Conservation (phyloP, 2,888 invertebrate species). For the Peribatodes rhomboidaria region DNA sequence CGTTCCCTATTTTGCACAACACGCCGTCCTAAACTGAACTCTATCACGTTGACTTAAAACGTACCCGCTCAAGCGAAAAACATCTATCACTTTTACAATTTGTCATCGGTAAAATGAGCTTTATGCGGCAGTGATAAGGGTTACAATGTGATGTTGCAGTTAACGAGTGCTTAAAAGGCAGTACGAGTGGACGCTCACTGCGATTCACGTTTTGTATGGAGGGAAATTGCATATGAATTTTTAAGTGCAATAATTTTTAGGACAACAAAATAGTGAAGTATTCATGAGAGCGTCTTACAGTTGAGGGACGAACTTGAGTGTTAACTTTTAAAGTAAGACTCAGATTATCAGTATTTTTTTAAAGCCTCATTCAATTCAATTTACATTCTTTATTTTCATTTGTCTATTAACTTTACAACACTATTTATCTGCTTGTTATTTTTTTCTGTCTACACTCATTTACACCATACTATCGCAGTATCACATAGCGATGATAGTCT, state of each 20-base stretch:
- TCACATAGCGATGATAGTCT: no score
- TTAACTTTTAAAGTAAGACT: no score
- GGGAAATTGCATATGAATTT: conserved; percentile 37
- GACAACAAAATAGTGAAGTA: conserved; percentile 16
- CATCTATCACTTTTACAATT: conserved; percentile 16
- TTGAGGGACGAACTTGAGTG: no score
- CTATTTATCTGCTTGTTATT: no score
- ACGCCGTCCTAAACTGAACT: conserved; percentile 7
- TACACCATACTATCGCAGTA: no score
- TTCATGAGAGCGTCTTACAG: not conserved
- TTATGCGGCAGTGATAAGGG: conserved; percentile 14
- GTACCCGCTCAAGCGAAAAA: conserved; percentile 10
- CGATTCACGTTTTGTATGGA: conserved; percentile 33
- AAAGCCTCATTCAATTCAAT: no score
- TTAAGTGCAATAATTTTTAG: conserved; percentile 32
- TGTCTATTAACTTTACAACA: no score
- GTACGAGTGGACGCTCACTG: conserved; percentile 28
- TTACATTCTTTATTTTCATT: no score
- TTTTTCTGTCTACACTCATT: no score
- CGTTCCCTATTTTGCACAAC: conserved; percentile 11
- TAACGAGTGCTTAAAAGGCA: conserved; percentile 32
- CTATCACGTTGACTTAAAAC: conserved; percentile 11
- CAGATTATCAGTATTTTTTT: no score
- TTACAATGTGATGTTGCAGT: conserved; percentile 12
- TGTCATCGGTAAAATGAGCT: conserved; percentile 11